Percentiles rank a stretch among this genome's conserved stretches.
These are phyloP conservation scores for pig (Sus scrofa) DNA, from an alignment of 2,113 vertebrate genomes.

Conservation along the genomic window DNA sequence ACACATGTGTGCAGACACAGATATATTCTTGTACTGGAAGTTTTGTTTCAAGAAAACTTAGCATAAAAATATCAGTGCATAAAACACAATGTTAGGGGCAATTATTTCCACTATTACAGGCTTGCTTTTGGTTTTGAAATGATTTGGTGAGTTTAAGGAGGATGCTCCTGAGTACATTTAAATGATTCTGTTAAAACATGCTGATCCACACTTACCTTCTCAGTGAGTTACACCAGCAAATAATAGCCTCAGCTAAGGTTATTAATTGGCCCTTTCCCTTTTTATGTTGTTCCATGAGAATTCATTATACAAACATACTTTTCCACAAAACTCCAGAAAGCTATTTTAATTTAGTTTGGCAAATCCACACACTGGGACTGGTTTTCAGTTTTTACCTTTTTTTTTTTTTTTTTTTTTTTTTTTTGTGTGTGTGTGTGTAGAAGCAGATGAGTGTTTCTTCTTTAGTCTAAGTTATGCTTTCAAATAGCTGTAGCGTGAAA, in stretches of 20 bases:
- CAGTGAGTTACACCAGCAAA: neutral
- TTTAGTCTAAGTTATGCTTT: slow-evolving; percentile 10
- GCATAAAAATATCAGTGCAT: neutral
- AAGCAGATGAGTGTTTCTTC: neutral
- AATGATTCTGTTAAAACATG: neutral
- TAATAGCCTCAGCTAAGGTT: neutral
- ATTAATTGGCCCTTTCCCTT: neutral
- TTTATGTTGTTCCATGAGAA: neutral
- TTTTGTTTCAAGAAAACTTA: neutral
- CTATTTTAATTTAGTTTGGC: neutral
- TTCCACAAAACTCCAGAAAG: neutral
- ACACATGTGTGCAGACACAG: neutral
- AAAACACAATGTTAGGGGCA: neutral
- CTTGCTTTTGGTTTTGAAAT: neutral
- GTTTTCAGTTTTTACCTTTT: neutral
- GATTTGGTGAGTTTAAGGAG: neutral
- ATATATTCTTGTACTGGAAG: neutral
- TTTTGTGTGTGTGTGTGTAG: no score
- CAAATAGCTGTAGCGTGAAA: neutral
- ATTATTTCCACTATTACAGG: neutral
- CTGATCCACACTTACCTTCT: neutral
- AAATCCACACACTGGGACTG: neutral
- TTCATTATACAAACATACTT: neutral
- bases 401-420: neutral
- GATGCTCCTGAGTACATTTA: neutral